These are phyloP conservation scores for Erebia epiphron DNA, from an alignment of 2,888 invertebrate species.

Conservation along the genomic window DNA sequence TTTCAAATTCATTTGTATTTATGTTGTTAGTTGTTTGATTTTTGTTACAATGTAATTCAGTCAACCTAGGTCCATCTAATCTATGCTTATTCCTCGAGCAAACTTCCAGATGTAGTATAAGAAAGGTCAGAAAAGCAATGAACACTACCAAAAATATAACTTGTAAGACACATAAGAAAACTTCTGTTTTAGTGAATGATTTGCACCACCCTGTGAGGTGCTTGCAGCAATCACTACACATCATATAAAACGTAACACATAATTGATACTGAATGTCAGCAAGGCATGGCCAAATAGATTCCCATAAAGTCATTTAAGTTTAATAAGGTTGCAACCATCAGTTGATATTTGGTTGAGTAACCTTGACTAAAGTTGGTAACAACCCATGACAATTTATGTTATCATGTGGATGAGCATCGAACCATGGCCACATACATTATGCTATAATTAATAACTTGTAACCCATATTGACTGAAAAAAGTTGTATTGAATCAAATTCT, in stretches of 20 bases:
- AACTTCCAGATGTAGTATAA: conserved; percentile 60
- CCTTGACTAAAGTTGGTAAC: no score
- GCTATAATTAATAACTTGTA: no score
- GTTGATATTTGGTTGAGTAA: no score
- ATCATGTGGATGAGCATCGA: no score
- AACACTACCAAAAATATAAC: conserved; percentile 55
- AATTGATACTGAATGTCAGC: conserved; percentile 22
- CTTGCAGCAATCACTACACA: conserved; percentile 62
- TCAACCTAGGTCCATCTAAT: background rate
- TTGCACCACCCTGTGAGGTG: conserved; percentile 66
- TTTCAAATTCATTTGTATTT: background rate
- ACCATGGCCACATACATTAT: no score
- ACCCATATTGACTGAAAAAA: no score
- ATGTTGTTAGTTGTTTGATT: background rate
- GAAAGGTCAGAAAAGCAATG: conserved; percentile 56
- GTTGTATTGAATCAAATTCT: no score
- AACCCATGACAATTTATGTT: no score
- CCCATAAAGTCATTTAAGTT: background rate
- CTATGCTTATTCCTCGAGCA: conserved; percentile 44
- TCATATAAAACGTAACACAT: conserved; percentile 48
- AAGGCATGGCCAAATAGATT: conserved; percentile 54
- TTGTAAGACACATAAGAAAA: conserved; percentile 54
- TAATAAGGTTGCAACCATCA: background rate
- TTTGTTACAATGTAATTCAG: background rate
- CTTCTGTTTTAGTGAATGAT: conserved; percentile 66